Conservation (phyloP, 2,797 vertebrate genomes). For the Luscinia luscinia region DNA sequence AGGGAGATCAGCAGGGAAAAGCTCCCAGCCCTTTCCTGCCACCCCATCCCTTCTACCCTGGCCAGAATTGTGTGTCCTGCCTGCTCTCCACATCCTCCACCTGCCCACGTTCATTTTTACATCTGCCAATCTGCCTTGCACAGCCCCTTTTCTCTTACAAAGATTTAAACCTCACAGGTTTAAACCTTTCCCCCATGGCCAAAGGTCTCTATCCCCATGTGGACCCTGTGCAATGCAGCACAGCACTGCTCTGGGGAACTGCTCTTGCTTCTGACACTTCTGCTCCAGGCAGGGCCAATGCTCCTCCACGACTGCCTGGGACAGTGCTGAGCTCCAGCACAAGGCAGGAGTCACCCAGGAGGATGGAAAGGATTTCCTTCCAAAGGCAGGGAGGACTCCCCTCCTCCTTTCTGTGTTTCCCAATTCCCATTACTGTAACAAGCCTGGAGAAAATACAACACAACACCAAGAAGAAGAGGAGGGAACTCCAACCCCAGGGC, state of each 20-base stretch:
- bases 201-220: rapidly evolving
- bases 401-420: neutral
- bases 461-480: neutral
- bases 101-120: rapidly evolving
- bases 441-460: neutral
- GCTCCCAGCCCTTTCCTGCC: neutral
- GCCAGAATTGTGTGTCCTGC: neutral
- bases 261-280: neutral
- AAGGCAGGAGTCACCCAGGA: neutral
- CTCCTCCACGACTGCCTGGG: neutral
- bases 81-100: neutral
- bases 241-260: neutral
- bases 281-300: neutral
- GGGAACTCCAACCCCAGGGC: neutral
- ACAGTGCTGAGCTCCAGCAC: neutral
- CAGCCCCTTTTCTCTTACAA: neutral
- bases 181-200: neutral
- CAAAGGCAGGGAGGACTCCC: neutral
- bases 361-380: neutral
- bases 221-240: neutral
- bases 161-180: neutral
- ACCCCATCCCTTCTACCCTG: neutral
- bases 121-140: neutral
- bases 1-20: neutral
- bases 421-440: neutral